Conservation (phyloP, 2,797 vertebrate genomes). For the Nannoperca obscura region DNA sequence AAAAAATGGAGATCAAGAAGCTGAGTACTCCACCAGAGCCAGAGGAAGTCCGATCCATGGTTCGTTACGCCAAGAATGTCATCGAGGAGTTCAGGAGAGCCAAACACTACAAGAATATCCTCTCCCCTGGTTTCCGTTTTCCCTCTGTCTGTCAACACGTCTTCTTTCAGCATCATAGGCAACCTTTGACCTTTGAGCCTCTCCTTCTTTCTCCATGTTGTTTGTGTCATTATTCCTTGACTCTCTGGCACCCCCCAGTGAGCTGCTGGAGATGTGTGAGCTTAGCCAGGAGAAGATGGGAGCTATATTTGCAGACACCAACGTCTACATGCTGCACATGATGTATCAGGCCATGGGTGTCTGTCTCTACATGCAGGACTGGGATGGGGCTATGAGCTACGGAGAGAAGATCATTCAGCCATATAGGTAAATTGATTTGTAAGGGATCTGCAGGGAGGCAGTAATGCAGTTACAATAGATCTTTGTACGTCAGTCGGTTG, state of each 20-base stretch:
- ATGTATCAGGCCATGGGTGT: constrained; percentile 99
- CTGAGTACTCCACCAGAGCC: constrained; percentile 85
- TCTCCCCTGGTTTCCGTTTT: constrained; percentile 75
- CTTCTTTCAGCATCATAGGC: background rate
- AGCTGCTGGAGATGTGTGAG: constrained; percentile 97
- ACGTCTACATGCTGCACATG: constrained; percentile 99
- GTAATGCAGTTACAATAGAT: background rate
- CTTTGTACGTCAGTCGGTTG: background rate
- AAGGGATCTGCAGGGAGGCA: background rate
- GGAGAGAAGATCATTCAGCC: constrained; percentile 96
- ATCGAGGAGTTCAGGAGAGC: constrained; percentile 98
- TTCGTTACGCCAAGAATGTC: constrained; percentile 93
- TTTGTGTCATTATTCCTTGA: constrained; percentile 84
- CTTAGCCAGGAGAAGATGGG: constrained; percentile 97
- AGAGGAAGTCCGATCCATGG: constrained; percentile 89
- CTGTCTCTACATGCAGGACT: constrained; percentile 97
- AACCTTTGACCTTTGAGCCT: background rate
- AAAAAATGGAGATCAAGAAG: constrained; percentile 91
- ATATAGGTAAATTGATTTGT: constrained; percentile 87
- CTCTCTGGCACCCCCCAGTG: constrained; percentile 89
- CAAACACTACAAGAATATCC: constrained; percentile 99
- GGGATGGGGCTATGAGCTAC: constrained; percentile 94
- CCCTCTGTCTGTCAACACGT: background rate
- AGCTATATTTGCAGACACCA: constrained; percentile 92
- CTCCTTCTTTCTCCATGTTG: background rate